Percentiles rank a stretch among this genome's conserved stretches.
Conservation (phyloP, 2,888 invertebrate species). For the Phalangium opilio region DNA sequence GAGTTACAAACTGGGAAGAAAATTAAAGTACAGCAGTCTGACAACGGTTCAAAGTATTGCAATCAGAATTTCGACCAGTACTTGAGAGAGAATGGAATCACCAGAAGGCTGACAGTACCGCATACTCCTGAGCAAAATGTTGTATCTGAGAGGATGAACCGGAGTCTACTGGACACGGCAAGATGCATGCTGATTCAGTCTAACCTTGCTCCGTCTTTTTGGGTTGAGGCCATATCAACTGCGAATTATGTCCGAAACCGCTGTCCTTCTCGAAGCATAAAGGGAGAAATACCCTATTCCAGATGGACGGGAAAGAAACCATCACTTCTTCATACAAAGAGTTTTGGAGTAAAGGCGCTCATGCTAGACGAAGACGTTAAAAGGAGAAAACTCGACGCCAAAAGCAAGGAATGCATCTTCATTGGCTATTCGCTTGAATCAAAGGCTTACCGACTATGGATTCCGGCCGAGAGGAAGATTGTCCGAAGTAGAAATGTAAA, state of each 20-base stretch:
- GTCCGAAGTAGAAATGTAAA: constrained; percentile 1
- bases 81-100: constrained; percentile 2
- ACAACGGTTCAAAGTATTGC: constrained; percentile 11
- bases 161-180: constrained; percentile 7
- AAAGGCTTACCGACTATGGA: not conserved
- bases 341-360: constrained; percentile 4
- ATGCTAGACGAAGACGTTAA: not conserved
- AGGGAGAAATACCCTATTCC: not conserved
- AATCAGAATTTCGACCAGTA: constrained; percentile 5
- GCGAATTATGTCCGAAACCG: constrained; percentile 12
- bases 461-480: not conserved
- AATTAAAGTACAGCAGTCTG: constrained; percentile 2
- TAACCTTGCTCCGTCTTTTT: constrained; percentile 7
- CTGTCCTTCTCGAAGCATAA: constrained; percentile 2
- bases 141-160: constrained; percentile 9
- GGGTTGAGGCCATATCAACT: constrained; percentile 14
- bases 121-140: constrained; percentile 9
- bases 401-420: not conserved
- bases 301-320: not conserved
- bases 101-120: constrained; percentile 6
- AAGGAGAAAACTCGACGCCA: not conserved
- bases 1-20: constrained; percentile 2
- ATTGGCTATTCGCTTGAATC: constrained; percentile 2
- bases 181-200: constrained; percentile 7
- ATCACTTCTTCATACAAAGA: not conserved